A percentile compares a stretch with the other conserved stretches of the same genome.
Conservation (phyloP, 2,797 vertebrate species). For the Scarus forsteni region DNA sequence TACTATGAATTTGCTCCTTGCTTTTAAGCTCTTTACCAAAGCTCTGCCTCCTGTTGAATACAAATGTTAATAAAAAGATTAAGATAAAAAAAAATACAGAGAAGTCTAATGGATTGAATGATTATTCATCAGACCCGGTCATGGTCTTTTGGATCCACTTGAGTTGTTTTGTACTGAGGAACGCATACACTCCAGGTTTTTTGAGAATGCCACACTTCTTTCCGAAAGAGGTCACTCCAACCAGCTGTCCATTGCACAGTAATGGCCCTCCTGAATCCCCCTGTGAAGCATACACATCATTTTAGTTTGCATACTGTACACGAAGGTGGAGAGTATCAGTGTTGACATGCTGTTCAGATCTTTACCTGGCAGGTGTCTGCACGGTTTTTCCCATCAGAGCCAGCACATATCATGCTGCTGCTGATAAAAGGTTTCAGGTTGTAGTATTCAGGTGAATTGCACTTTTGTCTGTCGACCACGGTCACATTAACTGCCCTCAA, state of each 20-base stretch:
- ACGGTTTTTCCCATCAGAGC: not conserved
- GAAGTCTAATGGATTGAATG: not conserved
- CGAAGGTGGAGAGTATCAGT: not conserved
- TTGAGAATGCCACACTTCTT: rapidly evolving
- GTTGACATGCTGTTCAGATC: not conserved
- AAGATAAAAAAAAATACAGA: too few species aligned
- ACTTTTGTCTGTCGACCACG: constrained; percentile 64
- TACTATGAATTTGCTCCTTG: too few species aligned
- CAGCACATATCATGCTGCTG: constrained; percentile 75
- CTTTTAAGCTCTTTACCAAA: too few species aligned
- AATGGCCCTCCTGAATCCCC: constrained; percentile 82
- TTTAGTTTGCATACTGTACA: not conserved
- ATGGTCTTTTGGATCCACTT: constrained; percentile 60
- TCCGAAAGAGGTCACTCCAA: constrained; percentile 74
- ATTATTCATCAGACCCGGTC: constrained; percentile 15
- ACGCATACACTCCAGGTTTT: constrained; percentile 66
- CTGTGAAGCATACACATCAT: constrained; percentile 38
- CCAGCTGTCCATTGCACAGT: constrained; percentile 44
- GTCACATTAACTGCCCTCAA: constrained; percentile 73
- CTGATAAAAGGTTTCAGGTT: constrained; percentile 50
- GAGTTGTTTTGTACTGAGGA: constrained; percentile 55
- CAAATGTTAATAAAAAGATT: too few species aligned
- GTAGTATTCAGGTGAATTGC: constrained; percentile 72
- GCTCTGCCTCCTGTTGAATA: too few species aligned
- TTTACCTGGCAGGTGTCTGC: constrained; percentile 64